These are phyloP conservation scores for Schizopygopsis pylzovi DNA, from an alignment of 2,797 vertebrate species.

Conservation along the genomic window DNA sequence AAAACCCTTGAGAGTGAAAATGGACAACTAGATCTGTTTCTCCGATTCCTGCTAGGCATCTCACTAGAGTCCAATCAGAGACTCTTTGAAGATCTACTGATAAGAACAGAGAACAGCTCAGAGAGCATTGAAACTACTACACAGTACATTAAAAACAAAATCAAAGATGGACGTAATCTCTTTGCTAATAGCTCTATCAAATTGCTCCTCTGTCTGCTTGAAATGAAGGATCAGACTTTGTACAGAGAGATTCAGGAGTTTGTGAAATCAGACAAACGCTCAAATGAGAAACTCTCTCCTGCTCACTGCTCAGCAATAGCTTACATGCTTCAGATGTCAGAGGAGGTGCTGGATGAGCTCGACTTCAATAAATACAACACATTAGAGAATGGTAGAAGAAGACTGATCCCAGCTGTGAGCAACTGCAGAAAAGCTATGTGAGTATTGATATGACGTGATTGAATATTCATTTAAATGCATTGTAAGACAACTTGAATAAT, in stretches of 20 bases:
- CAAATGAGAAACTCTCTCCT: not conserved
- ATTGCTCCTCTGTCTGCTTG: not conserved
- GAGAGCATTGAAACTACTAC: not conserved
- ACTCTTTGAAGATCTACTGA: not conserved
- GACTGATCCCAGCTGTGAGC: not conserved
- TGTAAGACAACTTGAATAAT: too few species aligned
- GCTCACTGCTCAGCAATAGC: not conserved
- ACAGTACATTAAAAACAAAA: not conserved
- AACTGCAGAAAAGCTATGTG: not conserved
- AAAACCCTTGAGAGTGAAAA: rapidly evolving
- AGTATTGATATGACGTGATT: not conserved
- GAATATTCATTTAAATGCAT: too few species aligned
- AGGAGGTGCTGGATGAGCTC: not conserved
- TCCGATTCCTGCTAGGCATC: not conserved
- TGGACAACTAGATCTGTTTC: not conserved
- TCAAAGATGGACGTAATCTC: not conserved
- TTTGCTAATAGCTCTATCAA: not conserved
- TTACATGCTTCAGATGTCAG: slow-evolving; percentile 6
- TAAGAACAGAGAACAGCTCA: not conserved
- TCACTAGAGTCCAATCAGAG: not conserved
- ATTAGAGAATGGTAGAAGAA: not conserved
- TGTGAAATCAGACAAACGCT: not conserved
- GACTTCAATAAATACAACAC: not conserved
- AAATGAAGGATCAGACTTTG: not conserved
- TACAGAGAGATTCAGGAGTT: not conserved